These are phyloP conservation scores for Tolypeutes matacus DNA, from an alignment of 2,797 vertebrate species.

Conservation along the genomic window DNA sequence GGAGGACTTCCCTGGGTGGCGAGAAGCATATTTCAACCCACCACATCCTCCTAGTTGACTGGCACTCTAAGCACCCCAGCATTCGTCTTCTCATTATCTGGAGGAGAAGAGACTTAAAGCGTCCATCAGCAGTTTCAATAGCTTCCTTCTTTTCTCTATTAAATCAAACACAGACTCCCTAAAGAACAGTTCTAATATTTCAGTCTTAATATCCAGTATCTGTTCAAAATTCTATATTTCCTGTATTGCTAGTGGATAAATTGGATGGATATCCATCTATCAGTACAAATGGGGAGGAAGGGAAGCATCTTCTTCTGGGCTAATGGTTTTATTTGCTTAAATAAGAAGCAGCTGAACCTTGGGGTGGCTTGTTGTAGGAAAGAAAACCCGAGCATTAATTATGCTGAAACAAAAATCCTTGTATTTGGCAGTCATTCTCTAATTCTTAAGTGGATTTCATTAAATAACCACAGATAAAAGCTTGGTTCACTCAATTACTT, in stretches of 20 bases:
- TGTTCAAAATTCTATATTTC: constrained; percentile 40
- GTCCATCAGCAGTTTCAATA: constrained; percentile 41
- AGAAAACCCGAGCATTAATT: constrained; percentile 63
- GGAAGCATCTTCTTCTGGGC: neutral
- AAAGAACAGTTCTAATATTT: constrained; percentile 1
- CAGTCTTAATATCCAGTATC: neutral
- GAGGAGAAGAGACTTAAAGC: constrained; percentile 22
- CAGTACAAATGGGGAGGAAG: constrained; percentile 23
- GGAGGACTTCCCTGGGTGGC: neutral
- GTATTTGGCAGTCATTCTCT: constrained; percentile 70
- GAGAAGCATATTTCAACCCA: constrained; percentile 4
- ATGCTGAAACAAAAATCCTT: constrained; percentile 59
- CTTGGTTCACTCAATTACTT: constrained; percentile 48
- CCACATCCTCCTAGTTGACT: neutral
- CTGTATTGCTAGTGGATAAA: neutral
- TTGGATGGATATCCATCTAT: neutral
- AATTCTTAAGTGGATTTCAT: constrained; percentile 74
- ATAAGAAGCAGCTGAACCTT: constrained; percentile 68
- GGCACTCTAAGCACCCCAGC: neutral
- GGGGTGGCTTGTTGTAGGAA: constrained; percentile 61
- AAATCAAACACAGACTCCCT: constrained; percentile 33
- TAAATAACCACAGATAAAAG: constrained; percentile 71
- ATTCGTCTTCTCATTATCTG: neutral
- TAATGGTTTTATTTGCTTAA: constrained; percentile 52
- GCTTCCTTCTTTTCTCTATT: constrained; percentile 22